Evolutionary conservation across 2,113 vertebrate genomes (phyloP).

Genomic region (Platycercus adscitus): DNA sequence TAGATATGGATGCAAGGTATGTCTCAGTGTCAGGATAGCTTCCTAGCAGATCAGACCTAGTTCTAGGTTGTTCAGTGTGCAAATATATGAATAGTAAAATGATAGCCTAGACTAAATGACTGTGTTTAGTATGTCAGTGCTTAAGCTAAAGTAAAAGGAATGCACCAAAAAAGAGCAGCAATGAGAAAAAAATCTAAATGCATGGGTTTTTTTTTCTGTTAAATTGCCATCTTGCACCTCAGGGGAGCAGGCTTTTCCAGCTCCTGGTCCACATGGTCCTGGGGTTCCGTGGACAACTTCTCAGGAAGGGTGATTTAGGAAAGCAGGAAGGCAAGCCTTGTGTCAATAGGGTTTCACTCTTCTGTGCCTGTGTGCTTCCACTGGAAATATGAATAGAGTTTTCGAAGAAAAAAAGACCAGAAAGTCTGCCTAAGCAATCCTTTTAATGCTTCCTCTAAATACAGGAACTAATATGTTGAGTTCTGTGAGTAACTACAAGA

Average conservation of each 20-base stretch:
- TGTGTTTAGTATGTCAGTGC: neutral
- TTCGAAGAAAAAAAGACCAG: neutral
- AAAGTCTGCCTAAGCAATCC: neutral
- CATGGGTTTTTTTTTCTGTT: neutral
- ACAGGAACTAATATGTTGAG: neutral
- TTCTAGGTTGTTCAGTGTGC: neutral
- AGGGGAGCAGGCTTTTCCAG: neutral
- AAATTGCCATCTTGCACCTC: neutral
- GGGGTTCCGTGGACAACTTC: neutral
- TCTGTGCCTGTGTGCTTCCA: neutral
- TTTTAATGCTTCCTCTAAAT: neutral
- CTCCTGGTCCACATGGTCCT: fast-evolving
- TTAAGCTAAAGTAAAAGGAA: neutral
- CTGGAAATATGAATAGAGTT: neutral
- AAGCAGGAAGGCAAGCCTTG: neutral
- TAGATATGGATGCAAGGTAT: neutral
- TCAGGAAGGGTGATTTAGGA: neutral
- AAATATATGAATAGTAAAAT: neutral
- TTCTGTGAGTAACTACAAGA: neutral
- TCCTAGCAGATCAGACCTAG: neutral
- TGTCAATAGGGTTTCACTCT: neutral
- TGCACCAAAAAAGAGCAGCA: neutral
- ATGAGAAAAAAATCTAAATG: neutral
- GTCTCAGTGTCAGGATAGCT: neutral
- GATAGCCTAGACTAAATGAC: neutral